Base-by-base conservation (phyloP, 2,888 invertebrate species). In the Ochropleura plecta region DNA sequence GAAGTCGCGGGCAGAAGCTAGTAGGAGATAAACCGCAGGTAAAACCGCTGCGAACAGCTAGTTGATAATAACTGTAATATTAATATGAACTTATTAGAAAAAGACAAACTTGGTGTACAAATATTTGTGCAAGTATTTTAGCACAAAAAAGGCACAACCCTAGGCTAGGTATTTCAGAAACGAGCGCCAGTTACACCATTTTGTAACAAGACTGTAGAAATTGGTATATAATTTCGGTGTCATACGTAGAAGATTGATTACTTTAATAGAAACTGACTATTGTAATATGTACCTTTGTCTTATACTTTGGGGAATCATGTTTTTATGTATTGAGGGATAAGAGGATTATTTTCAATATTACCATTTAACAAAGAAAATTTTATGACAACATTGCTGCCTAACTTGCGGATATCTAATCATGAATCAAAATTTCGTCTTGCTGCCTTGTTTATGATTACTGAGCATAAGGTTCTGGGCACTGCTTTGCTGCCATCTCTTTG, bases 131-230 rank as follows among this genome's bases (percentile, higher is more conserved):
- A 2, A 0, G 53, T 5, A 30, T 30, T 30, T 3, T 55, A 62
- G 0, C 42, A 44, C n/a, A 44, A 62, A 44, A 62, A 44, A 3
- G 44, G 14, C 14, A 14, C 84, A 82, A 55, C 84, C 81, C 68
- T 84, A 80, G 73, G 73, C 81, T 44, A 71, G 81, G 69, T 86
- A 55, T 76, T 57, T 55, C 44, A 46, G 20, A 70, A 62, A 69
- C 12, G 46, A 73, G 78, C 73, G 40, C 18, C 46, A 65, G 20
- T 84, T 55, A 82, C 74, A 84, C 79, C 60, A 62, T n/a, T 42
- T 1, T 7, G 76, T 72, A 72, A 57, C 60, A 8, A 42, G 40
- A 5, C 12, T 62, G 44, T 44, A 5, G 7, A 57, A 30, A 20
- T 1, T 55, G 20, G 1, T 55, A 12, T 12, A 53, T 55, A 10